These are phyloP conservation scores for Drosophila rubida DNA, from an alignment of 2,888 invertebrate species.

Conservation along the genomic window DNA sequence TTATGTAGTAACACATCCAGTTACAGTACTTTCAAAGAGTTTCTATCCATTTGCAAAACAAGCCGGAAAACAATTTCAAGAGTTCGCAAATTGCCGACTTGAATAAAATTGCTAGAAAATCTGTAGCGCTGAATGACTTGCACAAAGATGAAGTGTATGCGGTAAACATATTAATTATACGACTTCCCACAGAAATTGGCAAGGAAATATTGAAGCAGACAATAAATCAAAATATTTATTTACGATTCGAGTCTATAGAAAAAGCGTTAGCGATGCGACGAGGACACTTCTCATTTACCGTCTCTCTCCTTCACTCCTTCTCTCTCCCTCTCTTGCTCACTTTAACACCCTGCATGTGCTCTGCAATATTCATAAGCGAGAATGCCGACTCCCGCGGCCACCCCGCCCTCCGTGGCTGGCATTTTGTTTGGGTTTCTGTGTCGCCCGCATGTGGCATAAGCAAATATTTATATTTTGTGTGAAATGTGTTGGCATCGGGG, in stretches of 20 bases:
- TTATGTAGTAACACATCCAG: too few species aligned
- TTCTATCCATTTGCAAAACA: background rate
- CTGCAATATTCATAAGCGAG: slow-evolving; percentile 59
- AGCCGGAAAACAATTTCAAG: background rate
- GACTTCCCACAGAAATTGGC: slow-evolving; percentile 48
- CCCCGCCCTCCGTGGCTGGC: slow-evolving; percentile 2
- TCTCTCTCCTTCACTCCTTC: background rate
- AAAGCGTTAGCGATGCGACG: slow-evolving; percentile 45
- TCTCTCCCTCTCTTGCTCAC: background rate
- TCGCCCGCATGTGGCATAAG: slow-evolving; percentile 67
- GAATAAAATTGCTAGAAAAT: background rate
- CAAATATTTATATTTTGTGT: slow-evolving; percentile 74
- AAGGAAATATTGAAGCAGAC: slow-evolving; percentile 49
- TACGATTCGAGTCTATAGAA: slow-evolving; percentile 60
- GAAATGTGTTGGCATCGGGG: slow-evolving; percentile 56
- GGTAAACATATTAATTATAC: slow-evolving; percentile 71
- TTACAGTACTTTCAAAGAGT: too few species aligned
- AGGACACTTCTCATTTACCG: slow-evolving; percentile 11
- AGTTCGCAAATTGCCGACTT: background rate
- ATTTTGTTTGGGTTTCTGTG: slow-evolving; percentile 46
- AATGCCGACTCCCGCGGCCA: slow-evolving; percentile 4
- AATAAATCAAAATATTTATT: slow-evolving; percentile 75
- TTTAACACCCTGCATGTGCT: slow-evolving; percentile 10
- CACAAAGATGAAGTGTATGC: slow-evolving; percentile 14
- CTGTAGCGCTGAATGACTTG: slow-evolving; percentile 4